Evolutionary conservation across 2,797 vertebrate species (phyloP).

Genomic region (Sphenopsis melanotis): DNA sequence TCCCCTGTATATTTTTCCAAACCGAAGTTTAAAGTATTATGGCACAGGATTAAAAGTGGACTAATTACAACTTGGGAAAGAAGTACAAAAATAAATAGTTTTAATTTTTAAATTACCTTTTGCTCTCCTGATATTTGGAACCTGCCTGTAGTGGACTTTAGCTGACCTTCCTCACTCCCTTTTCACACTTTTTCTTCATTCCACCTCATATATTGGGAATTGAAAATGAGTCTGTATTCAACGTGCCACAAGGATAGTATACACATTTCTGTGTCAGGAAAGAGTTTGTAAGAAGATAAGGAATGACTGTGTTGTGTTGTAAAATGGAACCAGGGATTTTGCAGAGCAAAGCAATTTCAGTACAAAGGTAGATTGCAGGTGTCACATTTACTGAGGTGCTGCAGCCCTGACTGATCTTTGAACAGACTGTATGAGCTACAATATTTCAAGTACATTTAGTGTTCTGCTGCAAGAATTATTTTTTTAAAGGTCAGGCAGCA

Average conservation of each 20-base stretch:
- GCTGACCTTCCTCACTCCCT: background rate
- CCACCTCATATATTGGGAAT: rapidly evolving
- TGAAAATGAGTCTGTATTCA: background rate
- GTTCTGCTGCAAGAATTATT: background rate
- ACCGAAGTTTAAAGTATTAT: background rate
- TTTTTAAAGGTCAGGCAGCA: background rate
- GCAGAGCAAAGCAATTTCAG: background rate
- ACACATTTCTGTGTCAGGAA: background rate
- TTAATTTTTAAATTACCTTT: background rate
- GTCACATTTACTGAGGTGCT: background rate
- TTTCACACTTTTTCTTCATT: background rate
- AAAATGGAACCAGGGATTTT: background rate
- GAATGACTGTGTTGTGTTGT: background rate
- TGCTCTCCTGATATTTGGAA: background rate
- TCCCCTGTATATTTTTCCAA: background rate
- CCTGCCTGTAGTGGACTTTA: background rate
- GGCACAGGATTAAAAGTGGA: background rate
- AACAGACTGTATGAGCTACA: background rate
- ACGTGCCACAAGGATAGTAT: background rate
- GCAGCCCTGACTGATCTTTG: background rate
- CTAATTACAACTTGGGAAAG: background rate
- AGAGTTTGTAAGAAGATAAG: background rate
- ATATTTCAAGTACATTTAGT: background rate
- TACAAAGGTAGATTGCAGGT: background rate
- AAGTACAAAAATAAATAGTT: background rate